Evolutionary conservation across 1,140 invertebrate genomes (phyloP).

Genomic region (Reticulitermes speratus): DNA sequence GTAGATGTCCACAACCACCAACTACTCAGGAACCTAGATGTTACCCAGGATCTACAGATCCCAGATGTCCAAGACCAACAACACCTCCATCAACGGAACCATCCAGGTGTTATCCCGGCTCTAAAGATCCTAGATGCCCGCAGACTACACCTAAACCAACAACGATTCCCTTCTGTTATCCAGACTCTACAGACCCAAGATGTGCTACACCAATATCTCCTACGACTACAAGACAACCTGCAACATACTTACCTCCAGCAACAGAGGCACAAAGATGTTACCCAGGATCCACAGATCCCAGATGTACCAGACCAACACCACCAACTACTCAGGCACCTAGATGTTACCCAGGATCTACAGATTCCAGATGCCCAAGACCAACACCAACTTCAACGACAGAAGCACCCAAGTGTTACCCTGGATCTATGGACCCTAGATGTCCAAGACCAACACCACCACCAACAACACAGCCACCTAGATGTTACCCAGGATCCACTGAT

Average conservation of each 20-base stretch:
- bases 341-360: slow-evolving; percentile 42
- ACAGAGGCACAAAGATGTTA: slow-evolving; percentile 41
- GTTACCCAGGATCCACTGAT: slow-evolving; percentile 1
- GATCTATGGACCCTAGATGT: slow-evolving; percentile 44
- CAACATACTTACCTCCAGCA: slow-evolving; percentile 27
- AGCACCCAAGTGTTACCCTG: slow-evolving; percentile 35
- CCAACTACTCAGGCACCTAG: slow-evolving; percentile 26
- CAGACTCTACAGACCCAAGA: slow-evolving; percentile 9
- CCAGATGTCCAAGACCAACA: not conserved
- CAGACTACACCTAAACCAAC: not conserved
- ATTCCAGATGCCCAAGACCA: slow-evolving; percentile 41
- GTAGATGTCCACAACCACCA: not conserved
- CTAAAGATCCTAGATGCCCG: not conserved
- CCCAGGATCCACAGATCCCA: slow-evolving; percentile 44
- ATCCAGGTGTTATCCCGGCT: not conserved
- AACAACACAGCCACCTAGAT: not conserved
- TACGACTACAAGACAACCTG: not conserved
- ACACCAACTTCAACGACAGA: slow-evolving; percentile 34
- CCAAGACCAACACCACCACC: slow-evolving; percentile 36
- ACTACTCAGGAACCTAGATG: not conserved
- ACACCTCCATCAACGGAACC: not conserved
- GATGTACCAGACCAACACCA: slow-evolving; percentile 38
- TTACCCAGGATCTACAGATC: not conserved
- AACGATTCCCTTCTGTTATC: not conserved
- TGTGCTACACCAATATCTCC: not conserved